Evolutionary conservation across 30 jellyfish, hydroid and myxozoan genomes (phyloP), one percentile per base, ranked within the genome.

Genomic region (Hydractinia symbiolongicarpus): DNA sequence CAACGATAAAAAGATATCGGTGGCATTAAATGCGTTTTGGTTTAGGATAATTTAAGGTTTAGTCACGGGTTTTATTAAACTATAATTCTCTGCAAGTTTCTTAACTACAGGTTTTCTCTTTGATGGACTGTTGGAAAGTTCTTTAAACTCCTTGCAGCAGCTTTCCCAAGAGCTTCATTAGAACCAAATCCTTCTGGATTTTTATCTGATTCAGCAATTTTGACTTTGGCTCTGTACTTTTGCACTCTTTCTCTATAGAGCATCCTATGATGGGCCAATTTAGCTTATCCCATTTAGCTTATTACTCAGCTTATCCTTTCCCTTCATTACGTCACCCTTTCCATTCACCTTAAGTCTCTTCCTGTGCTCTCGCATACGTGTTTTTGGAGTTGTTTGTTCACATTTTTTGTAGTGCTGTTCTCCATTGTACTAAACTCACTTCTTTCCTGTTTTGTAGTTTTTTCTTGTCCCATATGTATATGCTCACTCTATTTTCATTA

Each of bases 351-450:
- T 30, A 30, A 57, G 9, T 30, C 87, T 61, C 5, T 57, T 76
- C 4, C 84, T 17, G 49, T 79, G 56, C 0, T 57, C 87, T 53
- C 86, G 4, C 84, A 56, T 66, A 50, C 87, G 15, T 8, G 87
- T 79, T 79, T 4, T 4, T 17, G 87, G 86, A 14, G 84, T 4
- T 84, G 60, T 79, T 16, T 72, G 87, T 55, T 30, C 44, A 30
- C 44, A 0, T 30, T 30, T 30, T 30, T 30, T 30, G 44, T 30
- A 2, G 2, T 30, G 44, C 44, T 30, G 44, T 30, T 30, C 44
- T 30, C 44, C 44, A 30, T 30, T 30, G 44, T 30, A 30, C 44
- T 30, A 30, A 30, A 30, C 44, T 30, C 44, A 30, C 44, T 30
- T 30, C 44, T 30, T 30, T 1, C 44, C 44, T 30, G 44, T 2